Base-by-base conservation (phyloP, 2,888 invertebrate genomes). In the Microdon myrmicae region DNA sequence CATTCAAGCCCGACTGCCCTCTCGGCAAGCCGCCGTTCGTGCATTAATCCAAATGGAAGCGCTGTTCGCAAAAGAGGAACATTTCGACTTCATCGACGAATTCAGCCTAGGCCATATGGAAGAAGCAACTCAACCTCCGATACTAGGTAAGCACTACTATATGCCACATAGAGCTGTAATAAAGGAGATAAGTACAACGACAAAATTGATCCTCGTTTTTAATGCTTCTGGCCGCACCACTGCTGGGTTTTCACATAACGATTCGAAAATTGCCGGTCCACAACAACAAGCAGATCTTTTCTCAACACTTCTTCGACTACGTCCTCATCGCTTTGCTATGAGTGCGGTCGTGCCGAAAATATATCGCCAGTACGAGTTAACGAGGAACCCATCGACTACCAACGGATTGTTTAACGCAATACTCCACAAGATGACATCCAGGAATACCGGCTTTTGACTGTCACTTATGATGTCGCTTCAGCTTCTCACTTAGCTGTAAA, bases 121-220 rank as follows among this genome's bases (percentile, higher is more conserved):
- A 49, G 37, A 49, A 31, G 28, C 17, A n/a, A 29, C 23, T n/a
- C 22, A 53, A 7, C 19, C 17, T 7, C 32, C 29, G 7, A 17
- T 6, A 5, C 17, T 29, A 14, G 38, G 23, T 9, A 23, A 48
- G 4, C 20, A 44, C 5, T 43, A 41, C 22, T 58, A 35, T 29
- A 38, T 44, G 44, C 22, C 44, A 10, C 49, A 43, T 20, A 41
- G 31, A 7, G 28, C 22, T 9, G 59, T 35, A 4, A 23, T 60
- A 1, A 37, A 60, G 6, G 43, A 54, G 4, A 25, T 28, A 4
- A 58, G 54, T 14, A 34, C 16, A 4, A 45, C 49, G 5, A 67
- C 48, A 2, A 54, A 59, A n/a, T 32, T 45, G 6, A 29, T 43
- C 9, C 23, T 41, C 4, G 45, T 55, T 5, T 61, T 67, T 20